Percentiles rank a stretch among this genome's conserved stretches.
These are phyloP conservation scores for Euglossa dilemma DNA, from an alignment of 1,140 invertebrate species.

Conservation along the genomic window DNA sequence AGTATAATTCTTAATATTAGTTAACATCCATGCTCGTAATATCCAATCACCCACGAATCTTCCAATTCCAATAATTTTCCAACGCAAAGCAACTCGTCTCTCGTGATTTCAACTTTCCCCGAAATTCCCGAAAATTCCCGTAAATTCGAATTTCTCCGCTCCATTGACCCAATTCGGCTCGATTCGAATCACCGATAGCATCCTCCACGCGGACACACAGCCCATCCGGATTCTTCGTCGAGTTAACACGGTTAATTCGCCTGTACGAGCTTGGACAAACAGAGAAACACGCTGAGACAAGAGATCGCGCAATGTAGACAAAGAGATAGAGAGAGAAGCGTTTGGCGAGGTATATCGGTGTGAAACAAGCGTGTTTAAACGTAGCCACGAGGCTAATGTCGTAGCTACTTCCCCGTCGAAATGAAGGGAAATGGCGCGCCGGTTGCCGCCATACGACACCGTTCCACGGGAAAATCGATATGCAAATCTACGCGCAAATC, in stretches of 20 bases:
- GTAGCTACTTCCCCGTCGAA: conserved; percentile 61
- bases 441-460: conserved; percentile 72
- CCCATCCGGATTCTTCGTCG: conserved; percentile 33
- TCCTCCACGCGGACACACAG: too few relatives aligned
- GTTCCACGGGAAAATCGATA: conserved; percentile 78
- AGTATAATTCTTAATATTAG: too few relatives aligned
- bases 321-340: not conserved
- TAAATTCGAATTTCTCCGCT: too few relatives aligned
- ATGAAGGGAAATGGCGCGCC: conserved; percentile 79
- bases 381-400: conserved; percentile 61
- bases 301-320: not conserved
- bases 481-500: conserved; percentile 81
- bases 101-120: too few relatives aligned
- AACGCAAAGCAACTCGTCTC: too few relatives aligned
- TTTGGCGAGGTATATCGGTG: conserved; percentile 11
- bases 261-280: conserved; percentile 19
- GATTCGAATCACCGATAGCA: not conserved
- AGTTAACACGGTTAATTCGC: conserved; percentile 52
- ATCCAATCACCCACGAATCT: too few relatives aligned
- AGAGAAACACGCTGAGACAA: not conserved
- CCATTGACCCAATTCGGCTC: too few relatives aligned
- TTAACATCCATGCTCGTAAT: too few relatives aligned
- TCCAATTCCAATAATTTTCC: too few relatives aligned
- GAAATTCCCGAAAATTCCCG: too few relatives aligned
- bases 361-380: conserved; percentile 62